phyloP scores from a whole-genome alignment of 2,888 invertebrate species.

The Sturmia bella region DNA sequence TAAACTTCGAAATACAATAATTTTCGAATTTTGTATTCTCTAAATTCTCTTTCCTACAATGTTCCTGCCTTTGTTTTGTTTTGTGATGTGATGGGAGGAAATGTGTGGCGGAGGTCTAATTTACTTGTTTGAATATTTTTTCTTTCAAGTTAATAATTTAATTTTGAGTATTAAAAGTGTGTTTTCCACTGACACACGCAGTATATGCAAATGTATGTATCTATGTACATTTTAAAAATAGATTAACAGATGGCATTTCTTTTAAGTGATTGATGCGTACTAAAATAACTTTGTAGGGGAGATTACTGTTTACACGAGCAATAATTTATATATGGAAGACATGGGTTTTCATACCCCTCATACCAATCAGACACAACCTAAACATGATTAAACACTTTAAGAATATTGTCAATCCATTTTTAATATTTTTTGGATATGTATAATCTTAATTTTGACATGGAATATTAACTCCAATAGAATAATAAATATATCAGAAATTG shows the following conservation, averaged over 20 bases:
- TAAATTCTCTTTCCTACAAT: background rate
- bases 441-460: too few species aligned
- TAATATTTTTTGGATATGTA: too few species aligned
- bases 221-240: constrained; percentile 11
- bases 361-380: too few species aligned
- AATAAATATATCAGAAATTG: too few species aligned
- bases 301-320: background rate
- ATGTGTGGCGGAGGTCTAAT: background rate
- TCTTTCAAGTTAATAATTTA: constrained; percentile 11
- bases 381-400: background rate
- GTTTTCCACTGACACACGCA: background rate
- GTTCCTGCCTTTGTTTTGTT: background rate
- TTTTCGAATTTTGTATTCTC: background rate
- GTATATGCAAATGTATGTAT: background rate
- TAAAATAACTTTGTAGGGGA: background rate
- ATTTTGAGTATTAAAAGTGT: background rate
- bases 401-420: too few species aligned
- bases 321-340: background rate
- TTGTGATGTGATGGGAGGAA: background rate
- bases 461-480: too few species aligned
- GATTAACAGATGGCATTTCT: background rate
- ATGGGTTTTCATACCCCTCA: too few species aligned
- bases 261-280: background rate
- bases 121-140: constrained; percentile 3
- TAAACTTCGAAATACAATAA: constrained; percentile 4